phyloP scores from a whole-genome alignment of 2,888 invertebrate genomes.

The Rotaria macrura region DNA sequence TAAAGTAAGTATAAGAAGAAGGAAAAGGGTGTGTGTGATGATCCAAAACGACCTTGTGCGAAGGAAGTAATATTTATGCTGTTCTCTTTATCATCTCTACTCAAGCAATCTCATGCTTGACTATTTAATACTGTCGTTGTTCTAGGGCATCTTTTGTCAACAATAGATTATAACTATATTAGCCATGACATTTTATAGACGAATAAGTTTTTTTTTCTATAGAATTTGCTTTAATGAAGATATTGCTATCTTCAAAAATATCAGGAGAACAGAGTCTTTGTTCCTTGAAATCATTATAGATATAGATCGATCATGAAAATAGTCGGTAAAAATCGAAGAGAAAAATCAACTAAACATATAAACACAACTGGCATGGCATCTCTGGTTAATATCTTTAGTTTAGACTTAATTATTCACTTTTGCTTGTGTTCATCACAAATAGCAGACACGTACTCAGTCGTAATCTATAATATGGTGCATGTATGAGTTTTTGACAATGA shows the following conservation, averaged over 20 bases:
- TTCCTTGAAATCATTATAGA: not conserved
- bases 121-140: not conserved
- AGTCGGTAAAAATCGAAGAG: not conserved
- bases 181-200: too few relatives aligned
- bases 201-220: not conserved
- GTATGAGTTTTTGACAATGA: not conserved
- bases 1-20: not conserved
- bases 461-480: not conserved
- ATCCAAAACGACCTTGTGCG: constrained; percentile 13
- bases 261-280: not conserved
- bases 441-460: not conserved
- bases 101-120: not conserved
- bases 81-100: not conserved
- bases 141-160: not conserved
- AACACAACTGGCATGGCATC: not conserved
- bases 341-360: not conserved
- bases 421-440: not conserved
- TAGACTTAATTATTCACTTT: not conserved
- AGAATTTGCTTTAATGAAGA: not conserved
- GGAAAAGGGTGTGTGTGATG: not conserved
- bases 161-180: not conserved
- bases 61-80: constrained; percentile 3
- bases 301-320: not conserved
- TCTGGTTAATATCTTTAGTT: not conserved
- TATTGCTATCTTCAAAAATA: not conserved